phyloP scores from a whole-genome alignment of 2,113 vertebrate species.

The Entomyzon cyanotis region DNA sequence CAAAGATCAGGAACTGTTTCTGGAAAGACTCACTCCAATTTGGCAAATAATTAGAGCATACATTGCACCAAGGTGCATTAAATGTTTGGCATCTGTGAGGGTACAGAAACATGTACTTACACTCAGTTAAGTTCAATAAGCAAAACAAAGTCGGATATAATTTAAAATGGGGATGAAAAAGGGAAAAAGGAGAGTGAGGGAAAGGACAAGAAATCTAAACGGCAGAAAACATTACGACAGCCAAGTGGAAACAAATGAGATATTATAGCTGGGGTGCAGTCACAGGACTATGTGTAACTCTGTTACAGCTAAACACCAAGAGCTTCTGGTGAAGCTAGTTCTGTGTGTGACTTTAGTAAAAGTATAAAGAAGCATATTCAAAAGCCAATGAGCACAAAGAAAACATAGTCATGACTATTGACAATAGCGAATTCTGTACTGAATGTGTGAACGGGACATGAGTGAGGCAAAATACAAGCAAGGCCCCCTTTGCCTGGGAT shows the following conservation, averaged over 20 bases:
- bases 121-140: background rate
- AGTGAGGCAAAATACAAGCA: background rate
- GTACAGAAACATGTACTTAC: background rate
- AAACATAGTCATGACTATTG: constrained; percentile 2
- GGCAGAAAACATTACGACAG: background rate
- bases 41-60: background rate
- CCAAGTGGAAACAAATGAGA: constrained; percentile 24
- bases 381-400: background rate
- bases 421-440: background rate
- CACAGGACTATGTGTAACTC: constrained; percentile 46
- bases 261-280: background rate
- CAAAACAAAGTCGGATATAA: background rate
- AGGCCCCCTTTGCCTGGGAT: background rate
- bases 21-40: background rate
- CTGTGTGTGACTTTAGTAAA: background rate
- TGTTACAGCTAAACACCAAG: constrained; percentile 6
- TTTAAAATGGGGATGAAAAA: background rate
- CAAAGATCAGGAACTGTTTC: background rate
- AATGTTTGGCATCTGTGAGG: background rate
- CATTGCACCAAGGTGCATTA: background rate
- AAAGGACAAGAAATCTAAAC: background rate
- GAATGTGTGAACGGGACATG: background rate
- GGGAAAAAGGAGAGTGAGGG: background rate
- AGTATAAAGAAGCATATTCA: constrained; percentile 61
- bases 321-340: constrained; percentile 21